Conservation (phyloP, 2,888 invertebrate species). For the Cremastinae sp. region DNA sequence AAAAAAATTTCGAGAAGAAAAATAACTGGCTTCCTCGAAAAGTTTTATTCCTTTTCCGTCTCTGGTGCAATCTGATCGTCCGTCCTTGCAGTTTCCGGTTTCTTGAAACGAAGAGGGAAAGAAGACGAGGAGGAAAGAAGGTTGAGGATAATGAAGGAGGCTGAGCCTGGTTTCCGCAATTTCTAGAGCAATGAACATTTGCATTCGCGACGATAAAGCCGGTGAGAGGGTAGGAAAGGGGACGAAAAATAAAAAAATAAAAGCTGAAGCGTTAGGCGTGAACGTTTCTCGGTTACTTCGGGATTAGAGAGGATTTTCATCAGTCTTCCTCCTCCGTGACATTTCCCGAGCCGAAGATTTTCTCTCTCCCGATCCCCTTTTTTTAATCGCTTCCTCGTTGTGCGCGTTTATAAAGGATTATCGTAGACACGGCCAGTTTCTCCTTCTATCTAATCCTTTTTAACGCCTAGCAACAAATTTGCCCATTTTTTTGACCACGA, state of each 20-base stretch:
- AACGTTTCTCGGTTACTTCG: conserved; percentile 44
- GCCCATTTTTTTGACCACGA: no score
- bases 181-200: conserved; percentile 36
- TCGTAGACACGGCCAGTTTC: conserved; percentile 3
- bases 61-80: no score
- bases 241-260: conserved; percentile 1
- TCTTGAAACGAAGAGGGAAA: no score
- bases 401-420: conserved; percentile 6
- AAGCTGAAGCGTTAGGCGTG: conserved; percentile 16
- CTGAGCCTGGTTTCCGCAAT: conserved; percentile 23
- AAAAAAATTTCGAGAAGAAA: no score
- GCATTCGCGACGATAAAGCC: conserved; percentile 8
- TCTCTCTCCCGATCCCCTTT: neutral
- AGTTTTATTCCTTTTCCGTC: no score
- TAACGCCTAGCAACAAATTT: no score
- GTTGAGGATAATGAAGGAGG: conserved; percentile 1
- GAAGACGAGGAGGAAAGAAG: neutral
- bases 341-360: no score
- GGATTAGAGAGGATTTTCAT: conserved; percentile 41
- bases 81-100: no score
- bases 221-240: neutral
- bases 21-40: no score
- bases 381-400: neutral
- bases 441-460: neutral
- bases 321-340: neutral